These are phyloP conservation scores for Ambastaia sidthimunki DNA, from an alignment of 2,797 vertebrate species.

Conservation along the genomic window DNA sequence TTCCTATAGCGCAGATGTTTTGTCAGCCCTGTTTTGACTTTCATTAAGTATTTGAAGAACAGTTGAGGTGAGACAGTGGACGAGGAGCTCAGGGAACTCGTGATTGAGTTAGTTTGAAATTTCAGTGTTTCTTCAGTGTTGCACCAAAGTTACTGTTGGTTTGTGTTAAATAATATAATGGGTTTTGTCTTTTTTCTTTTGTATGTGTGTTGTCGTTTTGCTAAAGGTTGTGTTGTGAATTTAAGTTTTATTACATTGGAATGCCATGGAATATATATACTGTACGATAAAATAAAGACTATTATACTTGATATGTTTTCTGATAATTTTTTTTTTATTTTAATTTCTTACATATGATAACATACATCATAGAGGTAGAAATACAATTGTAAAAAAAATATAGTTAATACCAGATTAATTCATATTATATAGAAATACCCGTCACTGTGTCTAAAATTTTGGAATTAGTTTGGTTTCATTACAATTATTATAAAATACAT, in stretches of 20 bases:
- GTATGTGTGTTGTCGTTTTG: slow-evolving; percentile 17
- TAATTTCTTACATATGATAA: too few species aligned
- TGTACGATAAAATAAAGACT: slow-evolving; percentile 51
- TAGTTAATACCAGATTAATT: too few species aligned
- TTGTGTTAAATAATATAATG: slow-evolving; percentile 6
- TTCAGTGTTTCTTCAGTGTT: slow-evolving; percentile 43
- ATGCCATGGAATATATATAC: slow-evolving; percentile 17
- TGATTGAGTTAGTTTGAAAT: slow-evolving; percentile 20
- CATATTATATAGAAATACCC: too few species aligned
- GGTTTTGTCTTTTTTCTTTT: slow-evolving; percentile 19
- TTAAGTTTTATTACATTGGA: slow-evolving; percentile 41
- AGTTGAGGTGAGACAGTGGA: slow-evolving; percentile 13
- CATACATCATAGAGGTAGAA: too few species aligned
- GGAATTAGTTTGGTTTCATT: slow-evolving; percentile 58
- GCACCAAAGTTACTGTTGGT: slow-evolving; percentile 39
- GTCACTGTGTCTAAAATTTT: too few species aligned
- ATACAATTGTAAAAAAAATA: too few species aligned
- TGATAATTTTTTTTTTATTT: background rate
- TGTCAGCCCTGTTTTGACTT: slow-evolving; percentile 14
- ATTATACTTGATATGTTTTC: slow-evolving; percentile 25
- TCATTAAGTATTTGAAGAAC: slow-evolving; percentile 28
- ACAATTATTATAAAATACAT: background rate
- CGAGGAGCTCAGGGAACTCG: slow-evolving; percentile 52
- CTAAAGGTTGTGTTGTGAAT: slow-evolving; percentile 46
- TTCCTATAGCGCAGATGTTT: slow-evolving; percentile 7